Evolutionary conservation across 2,797 vertebrate species (phyloP).

Genomic region (Acipenser ruthenus): DNA sequence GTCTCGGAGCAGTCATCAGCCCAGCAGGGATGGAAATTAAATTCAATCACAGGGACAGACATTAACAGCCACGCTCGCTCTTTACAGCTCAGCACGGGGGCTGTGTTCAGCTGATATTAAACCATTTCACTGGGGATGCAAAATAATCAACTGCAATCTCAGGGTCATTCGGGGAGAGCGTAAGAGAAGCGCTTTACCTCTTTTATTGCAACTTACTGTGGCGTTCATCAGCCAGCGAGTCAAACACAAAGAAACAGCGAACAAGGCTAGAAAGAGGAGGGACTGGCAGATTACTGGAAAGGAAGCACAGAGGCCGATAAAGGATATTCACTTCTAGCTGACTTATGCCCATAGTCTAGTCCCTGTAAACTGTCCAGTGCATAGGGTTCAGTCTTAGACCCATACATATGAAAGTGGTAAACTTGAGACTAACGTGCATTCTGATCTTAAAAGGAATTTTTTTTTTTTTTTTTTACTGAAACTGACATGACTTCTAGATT

Average conservation of each 20-base stretch:
- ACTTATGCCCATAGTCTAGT: too few relatives aligned
- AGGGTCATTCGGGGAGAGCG: slow-evolving; percentile 12
- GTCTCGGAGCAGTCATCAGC: slow-evolving; percentile 35
- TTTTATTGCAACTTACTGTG: neutral
- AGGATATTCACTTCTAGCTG: too few relatives aligned
- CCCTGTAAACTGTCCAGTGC: too few relatives aligned
- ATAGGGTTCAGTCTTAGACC: too few relatives aligned
- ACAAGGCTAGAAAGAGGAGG: neutral
- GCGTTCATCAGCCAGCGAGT: neutral
- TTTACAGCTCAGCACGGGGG: slow-evolving; percentile 28
- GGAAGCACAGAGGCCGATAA: too few relatives aligned
- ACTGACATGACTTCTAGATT: too few relatives aligned
- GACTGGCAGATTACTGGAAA: too few relatives aligned
- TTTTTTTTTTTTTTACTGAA: too few relatives aligned
- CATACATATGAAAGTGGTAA: too few relatives aligned
- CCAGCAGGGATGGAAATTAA: slow-evolving; percentile 41
- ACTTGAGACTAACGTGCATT: too few relatives aligned
- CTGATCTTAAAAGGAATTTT: too few relatives aligned
- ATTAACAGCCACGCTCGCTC: slow-evolving; percentile 35
- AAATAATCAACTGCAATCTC: slow-evolving; percentile 24
- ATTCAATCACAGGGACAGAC: slow-evolving; percentile 35
- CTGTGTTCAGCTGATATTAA: slow-evolving; percentile 31
- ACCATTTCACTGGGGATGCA: slow-evolving; percentile 29
- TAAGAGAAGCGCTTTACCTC: neutral
- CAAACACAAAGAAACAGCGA: neutral